Evolutionary conservation across 2,888 invertebrate species (phyloP).

Genomic region (Polydrusus tereticollis): DNA sequence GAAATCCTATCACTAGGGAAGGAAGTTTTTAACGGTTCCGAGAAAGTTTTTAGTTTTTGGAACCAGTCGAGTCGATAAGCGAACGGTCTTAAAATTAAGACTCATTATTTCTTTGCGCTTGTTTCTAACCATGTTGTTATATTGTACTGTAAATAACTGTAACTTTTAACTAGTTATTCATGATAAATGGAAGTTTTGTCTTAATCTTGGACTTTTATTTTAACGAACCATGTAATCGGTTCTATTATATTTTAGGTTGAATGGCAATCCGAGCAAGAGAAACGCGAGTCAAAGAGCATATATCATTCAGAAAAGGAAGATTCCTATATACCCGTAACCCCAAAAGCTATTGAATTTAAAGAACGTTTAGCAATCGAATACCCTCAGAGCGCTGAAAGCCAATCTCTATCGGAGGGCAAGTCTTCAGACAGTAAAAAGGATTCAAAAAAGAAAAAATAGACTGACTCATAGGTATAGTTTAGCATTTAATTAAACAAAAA

Average conservation of each 20-base stretch:
- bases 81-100: too few relatives aligned
- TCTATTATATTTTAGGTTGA: conserved; percentile 69
- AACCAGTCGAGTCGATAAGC: too few relatives aligned
- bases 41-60: too few relatives aligned
- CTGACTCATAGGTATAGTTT: conserved; percentile 23
- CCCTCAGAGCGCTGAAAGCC: conserved; percentile 10
- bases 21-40: too few relatives aligned
- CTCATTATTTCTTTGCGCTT: too few relatives aligned
- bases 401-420: conserved; percentile 16
- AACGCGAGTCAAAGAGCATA: conserved; percentile 70
- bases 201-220: too few relatives aligned
- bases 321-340: conserved; percentile 60
- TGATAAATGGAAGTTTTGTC: too few relatives aligned
- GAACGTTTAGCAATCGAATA: conserved; percentile 34
- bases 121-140: too few relatives aligned
- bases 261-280: conserved; percentile 82
- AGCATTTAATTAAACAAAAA: background rate
- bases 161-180: too few relatives aligned
- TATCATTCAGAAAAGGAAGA: conserved; percentile 66
- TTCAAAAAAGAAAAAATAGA: conserved; percentile 33
- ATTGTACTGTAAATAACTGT: too few relatives aligned
- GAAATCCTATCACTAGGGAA: too few relatives aligned
- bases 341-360: conserved; percentile 50
- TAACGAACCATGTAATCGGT: background rate
- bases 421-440: conserved; percentile 16